Base-by-base conservation (phyloP, 2,113 vertebrate species). In the Perca schrenkii region DNA sequence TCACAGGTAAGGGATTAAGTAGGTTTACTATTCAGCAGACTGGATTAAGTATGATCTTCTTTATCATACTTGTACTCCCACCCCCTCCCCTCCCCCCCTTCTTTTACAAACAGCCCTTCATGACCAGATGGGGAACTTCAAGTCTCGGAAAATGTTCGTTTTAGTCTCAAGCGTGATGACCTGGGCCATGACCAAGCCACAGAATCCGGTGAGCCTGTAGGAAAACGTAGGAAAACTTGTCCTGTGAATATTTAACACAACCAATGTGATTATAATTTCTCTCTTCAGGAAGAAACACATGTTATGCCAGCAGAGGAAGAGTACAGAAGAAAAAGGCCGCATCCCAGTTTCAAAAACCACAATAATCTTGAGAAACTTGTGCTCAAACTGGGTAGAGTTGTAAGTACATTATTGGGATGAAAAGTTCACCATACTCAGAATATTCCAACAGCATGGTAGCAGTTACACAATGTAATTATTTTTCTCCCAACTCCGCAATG, bases 111-210 rank as follows among this genome's bases (percentile, higher is more conserved):
- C 80, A 95, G 98, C 95, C 1, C 90, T 99, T 57, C 94, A 92
- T 25, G 92, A 79, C 21, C 93, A 97, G 87, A 83, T 94, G 68
- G 87, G 89, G 15, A 93, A 82, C 85, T 98, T 98, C 79, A 72
- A 74, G 22, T 93, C 90, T 71, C 92, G 88, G 12, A 99, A 99
- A 92, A 40, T 96, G 11, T 99, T 99, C 89, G 97, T 99, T 75
- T 91, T 99, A 43, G 66, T 99, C 74, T 99, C 98, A 46, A 97
- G 97, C 1, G 86, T 98, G 89, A 97, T 99, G 97, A 98, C 94
- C 0, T 99, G 98, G 98, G 96, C 96, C 3, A 88, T 93, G 77
- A 97, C 95, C 83, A 98, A 96, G 80, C 89, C 89, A 1, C 47
- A 88, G 79, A 95, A 97, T 68, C 92, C 93, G 1, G 98, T 99